These are phyloP conservation scores for Cephus spinipes DNA, from an alignment of 2,888 invertebrate species.

Conservation along the genomic window DNA sequence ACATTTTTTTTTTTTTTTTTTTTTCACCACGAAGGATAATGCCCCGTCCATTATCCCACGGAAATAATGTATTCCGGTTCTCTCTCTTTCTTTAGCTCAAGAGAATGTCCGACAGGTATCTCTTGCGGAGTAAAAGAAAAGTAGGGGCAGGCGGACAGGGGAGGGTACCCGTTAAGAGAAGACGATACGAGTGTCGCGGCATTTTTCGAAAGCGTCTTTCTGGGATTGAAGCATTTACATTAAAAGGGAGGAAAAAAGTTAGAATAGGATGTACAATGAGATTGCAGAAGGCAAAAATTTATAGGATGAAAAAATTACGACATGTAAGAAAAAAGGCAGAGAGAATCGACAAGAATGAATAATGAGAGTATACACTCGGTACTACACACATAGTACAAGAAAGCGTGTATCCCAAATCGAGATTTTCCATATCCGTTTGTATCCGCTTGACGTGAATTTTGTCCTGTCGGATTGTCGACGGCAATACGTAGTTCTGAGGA, in stretches of 20 bases:
- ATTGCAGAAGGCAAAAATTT: too few species aligned
- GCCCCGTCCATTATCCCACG: background rate
- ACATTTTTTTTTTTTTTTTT: background rate
- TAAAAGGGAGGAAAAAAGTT: slow-evolving; percentile 1
- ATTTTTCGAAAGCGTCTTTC: background rate
- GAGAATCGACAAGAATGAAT: background rate
- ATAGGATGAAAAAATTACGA: too few species aligned
- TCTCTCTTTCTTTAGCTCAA: background rate
- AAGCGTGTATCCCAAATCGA: background rate
- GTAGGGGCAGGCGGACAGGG: too few species aligned
- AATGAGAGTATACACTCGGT: background rate
- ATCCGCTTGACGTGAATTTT: background rate
- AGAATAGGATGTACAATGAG: too few species aligned
- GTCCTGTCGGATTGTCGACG: too few species aligned
- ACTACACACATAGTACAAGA: background rate
- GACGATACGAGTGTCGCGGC: background rate
- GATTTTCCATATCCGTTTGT: background rate
- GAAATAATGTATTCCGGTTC: background rate
- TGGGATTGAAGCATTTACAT: slow-evolving; percentile 1
- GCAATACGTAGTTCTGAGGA: background rate
- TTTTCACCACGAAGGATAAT: background rate
- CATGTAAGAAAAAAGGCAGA: background rate
- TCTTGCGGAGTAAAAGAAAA: background rate
- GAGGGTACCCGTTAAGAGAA: background rate
- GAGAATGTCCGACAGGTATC: background rate